Base-by-base conservation (phyloP, 2,888 invertebrate genomes). In the Leptopterna dolabrata region DNA sequence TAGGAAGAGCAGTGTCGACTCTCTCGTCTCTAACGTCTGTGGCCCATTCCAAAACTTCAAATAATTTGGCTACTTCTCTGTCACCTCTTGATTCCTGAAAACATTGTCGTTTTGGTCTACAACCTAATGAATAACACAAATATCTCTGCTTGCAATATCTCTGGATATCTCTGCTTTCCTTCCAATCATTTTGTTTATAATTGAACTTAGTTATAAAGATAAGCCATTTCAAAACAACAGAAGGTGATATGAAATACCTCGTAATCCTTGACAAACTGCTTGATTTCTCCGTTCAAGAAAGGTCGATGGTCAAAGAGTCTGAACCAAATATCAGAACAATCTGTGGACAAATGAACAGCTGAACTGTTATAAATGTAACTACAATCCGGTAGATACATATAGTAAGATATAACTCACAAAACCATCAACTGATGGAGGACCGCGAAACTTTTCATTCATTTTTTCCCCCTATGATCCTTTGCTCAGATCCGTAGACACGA, bases 271-370 rank as follows among this genome's bases (percentile, higher is more conserved):
- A 97, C 92, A 92, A 96, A 95, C 92, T 94, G 95, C 90, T 95
- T 95, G 89, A 97, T 95, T 94, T 97, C 97, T 87, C 97, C 97
- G 92, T 95, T 96, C 88, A 97, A 92, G 91, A 97, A 96, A 47
- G 96, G 96, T 89, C 95, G 94, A 91, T 97, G 97, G 92, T 97
- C 97, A 92, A 97, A 96, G 88, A 97, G 93, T 91, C 97, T 94
- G 90, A 94, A 94, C 95, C 97, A 97, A 91, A 97, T 95, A 92
- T 96, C 96, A 89, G 95, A 94, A 90, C 95, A 93, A 93, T 96
- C 97, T 97, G 91, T 89, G 89, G 90, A 63, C 36, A 36, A 36
- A 36, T 36, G 36, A 36, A 36, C n/a, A n/a, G n/a, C n/a, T n/a
- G n/a, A n/a, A n/a, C n/a, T n/a, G n/a, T n/a, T n/a, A n/a, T n/a